These are phyloP conservation scores for Parasteatoda tepidariorum DNA, from an alignment of 1,140 invertebrate genomes.

Conservation along the genomic window DNA sequence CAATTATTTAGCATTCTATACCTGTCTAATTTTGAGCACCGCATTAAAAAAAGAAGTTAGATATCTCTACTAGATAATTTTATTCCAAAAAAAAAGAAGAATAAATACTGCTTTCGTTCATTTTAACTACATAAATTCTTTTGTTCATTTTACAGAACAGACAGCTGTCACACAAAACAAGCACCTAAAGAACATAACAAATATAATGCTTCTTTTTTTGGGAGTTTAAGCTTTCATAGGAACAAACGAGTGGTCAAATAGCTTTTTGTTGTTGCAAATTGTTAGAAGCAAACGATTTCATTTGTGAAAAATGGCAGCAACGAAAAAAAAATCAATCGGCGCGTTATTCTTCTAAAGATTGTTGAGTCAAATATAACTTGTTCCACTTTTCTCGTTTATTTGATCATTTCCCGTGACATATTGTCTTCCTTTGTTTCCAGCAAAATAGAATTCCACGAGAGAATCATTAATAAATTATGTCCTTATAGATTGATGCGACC, in stretches of 20 bases:
- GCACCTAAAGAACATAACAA: background rate
- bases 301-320: background rate
- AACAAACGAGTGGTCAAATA: background rate
- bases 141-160: background rate
- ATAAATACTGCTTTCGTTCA: background rate
- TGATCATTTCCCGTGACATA: background rate
- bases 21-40: no score
- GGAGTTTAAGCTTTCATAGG: background rate
- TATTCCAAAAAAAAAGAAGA: background rate
- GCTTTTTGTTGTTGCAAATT: background rate
- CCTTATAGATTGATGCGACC: no score
- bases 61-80: background rate
- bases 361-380: constrained; percentile 4
- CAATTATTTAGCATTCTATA: no score
- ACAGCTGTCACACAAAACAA: background rate
- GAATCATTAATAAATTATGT: background rate
- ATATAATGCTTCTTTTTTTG: background rate
- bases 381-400: background rate
- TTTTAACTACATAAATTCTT: background rate
- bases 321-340: background rate
- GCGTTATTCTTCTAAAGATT: background rate
- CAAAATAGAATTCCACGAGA: constrained; percentile 14
- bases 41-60: background rate
- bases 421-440: background rate
- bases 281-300: background rate